Evolutionary conservation across 2,797 vertebrate species (phyloP).

Genomic region (Erpetoichthys calabaricus): DNA sequence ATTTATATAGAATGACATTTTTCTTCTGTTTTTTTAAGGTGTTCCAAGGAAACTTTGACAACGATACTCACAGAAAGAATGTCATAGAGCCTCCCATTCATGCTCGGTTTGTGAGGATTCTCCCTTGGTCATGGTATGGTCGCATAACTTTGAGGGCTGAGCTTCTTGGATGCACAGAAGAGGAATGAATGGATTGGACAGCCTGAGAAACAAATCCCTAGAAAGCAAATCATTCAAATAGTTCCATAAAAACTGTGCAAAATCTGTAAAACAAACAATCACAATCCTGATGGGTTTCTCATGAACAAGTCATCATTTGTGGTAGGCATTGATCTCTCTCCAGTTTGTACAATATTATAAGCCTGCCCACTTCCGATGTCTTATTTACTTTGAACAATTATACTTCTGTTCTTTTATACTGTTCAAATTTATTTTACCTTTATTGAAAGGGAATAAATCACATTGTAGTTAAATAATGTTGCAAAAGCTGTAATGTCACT

Average conservation of each 20-base stretch:
- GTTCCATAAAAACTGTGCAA: conserved; percentile 68
- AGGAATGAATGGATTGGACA: conserved; percentile 55
- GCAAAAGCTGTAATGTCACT: conserved; percentile 52
- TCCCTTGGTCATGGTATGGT: conserved; percentile 96
- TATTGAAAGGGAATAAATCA: conserved; percentile 20
- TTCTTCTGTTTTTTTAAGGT: conserved; percentile 48
- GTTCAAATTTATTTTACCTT: conserved; percentile 42
- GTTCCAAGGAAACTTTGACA: conserved; percentile 97
- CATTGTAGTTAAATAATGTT: conserved; percentile 41
- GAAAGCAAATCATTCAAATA: conserved; percentile 25
- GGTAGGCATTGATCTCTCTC: conserved; percentile 62
- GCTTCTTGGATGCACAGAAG: conserved; percentile 80
- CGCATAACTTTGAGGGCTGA: conserved; percentile 89
- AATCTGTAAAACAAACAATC: conserved; percentile 54
- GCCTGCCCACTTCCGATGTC: conserved; percentile 44
- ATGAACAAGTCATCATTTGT: conserved; percentile 60
- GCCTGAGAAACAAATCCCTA: conserved; percentile 31
- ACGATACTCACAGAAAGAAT: conserved; percentile 96
- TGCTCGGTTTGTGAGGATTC: conserved; percentile 74
- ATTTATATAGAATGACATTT: rapidly evolving
- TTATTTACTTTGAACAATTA: conserved; percentile 2
- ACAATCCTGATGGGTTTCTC: conserved; percentile 59
- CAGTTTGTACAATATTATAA: conserved; percentile 52
- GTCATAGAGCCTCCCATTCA: conserved; percentile 86
- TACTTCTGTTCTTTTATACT: conserved; percentile 27